phyloP scores from a whole-genome alignment of 2,888 invertebrate species.

The Leucozona laternaria region DNA sequence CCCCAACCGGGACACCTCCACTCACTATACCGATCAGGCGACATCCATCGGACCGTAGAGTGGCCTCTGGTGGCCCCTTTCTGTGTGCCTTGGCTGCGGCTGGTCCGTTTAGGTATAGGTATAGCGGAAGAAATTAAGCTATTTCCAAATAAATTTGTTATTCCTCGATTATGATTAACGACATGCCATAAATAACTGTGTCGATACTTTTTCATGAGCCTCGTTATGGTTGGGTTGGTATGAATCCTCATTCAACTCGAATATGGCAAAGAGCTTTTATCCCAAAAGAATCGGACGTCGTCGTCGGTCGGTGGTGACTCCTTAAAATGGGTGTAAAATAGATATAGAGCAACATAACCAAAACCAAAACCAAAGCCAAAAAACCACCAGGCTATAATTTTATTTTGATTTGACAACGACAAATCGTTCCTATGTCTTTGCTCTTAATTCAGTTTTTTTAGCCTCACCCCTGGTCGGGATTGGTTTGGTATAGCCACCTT shows the following conservation, averaged over 20 bases:
- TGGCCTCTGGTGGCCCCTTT: slow-evolving; percentile 14
- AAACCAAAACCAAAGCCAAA: neutral
- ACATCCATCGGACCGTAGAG: slow-evolving; percentile 8
- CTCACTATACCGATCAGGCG: neutral
- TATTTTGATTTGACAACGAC: slow-evolving; percentile 74
- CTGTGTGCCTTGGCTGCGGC: neutral
- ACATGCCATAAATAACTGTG: slow-evolving; percentile 73
- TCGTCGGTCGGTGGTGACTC: slow-evolving; percentile 6
- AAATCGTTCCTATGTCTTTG: slow-evolving; percentile 69
- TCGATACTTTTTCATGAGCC: slow-evolving; percentile 72
- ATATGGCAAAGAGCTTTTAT: slow-evolving; percentile 10
- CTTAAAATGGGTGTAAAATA: slow-evolving; percentile 29
- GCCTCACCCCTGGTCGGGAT: neutral
- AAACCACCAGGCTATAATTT: slow-evolving; percentile 69
- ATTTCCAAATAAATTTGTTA: slow-evolving; percentile 75
- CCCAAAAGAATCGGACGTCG: slow-evolving; percentile 8
- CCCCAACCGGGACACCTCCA: slow-evolving; percentile 1
- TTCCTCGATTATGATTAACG: slow-evolving; percentile 75
- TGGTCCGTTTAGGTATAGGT: neutral
- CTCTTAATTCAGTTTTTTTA: slow-evolving; percentile 17
- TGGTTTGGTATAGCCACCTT: no score
- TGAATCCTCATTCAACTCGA: slow-evolving; percentile 2
- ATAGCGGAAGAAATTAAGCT: slow-evolving; percentile 75
- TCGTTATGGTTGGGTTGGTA: slow-evolving; percentile 23
- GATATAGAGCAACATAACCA: neutral